Percentiles rank a stretch among this genome's conserved stretches.
These are phyloP conservation scores for Drosophila nikananu DNA, from an alignment of 1,140 invertebrate genomes.

Conservation along the genomic window DNA sequence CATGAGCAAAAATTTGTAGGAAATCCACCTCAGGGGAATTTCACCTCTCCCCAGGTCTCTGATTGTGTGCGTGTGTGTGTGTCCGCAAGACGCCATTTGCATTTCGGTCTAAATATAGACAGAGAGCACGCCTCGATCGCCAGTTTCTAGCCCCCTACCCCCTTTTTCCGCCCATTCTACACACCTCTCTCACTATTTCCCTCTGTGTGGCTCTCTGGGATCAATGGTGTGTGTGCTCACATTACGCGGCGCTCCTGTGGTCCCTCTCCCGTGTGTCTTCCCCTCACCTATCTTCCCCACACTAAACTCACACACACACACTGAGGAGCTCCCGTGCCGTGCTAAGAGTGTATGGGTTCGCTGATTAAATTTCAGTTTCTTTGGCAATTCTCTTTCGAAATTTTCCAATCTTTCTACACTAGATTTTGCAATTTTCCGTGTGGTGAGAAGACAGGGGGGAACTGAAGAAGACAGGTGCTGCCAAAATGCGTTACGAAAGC, in stretches of 20 bases:
- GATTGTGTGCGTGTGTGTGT: not conserved
- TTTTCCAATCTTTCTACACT: constrained; percentile 45
- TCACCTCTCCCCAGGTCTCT: constrained; percentile 15
- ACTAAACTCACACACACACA: constrained; percentile 6
- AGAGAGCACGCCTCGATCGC: constrained; percentile 58
- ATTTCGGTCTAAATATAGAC: constrained; percentile 78
- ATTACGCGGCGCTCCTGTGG: constrained; percentile 66
- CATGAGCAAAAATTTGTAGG: constrained; percentile 38
- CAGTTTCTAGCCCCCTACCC: constrained; percentile 15
- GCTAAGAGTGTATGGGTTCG: constrained; percentile 39
- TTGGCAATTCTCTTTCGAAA: constrained; percentile 57
- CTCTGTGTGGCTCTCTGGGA: not conserved
- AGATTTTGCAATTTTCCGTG: constrained; percentile 54
- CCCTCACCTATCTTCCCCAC: constrained; percentile 45
- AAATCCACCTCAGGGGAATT: constrained; percentile 32
- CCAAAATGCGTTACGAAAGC: constrained; percentile 73
- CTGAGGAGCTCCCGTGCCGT: constrained; percentile 7
- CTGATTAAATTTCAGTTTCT: constrained; percentile 79
- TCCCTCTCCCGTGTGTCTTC: constrained; percentile 48
- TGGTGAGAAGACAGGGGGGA: not conserved
- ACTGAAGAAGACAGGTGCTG: constrained; percentile 68
- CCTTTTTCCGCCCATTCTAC: constrained; percentile 1
- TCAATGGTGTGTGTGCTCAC: constrained; percentile 32
- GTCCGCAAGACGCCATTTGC: constrained; percentile 64
- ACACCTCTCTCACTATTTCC: constrained; percentile 16